phyloP scores from a whole-genome alignment of 92 coral and sea anemone species.

The Phenganax marumi region DNA sequence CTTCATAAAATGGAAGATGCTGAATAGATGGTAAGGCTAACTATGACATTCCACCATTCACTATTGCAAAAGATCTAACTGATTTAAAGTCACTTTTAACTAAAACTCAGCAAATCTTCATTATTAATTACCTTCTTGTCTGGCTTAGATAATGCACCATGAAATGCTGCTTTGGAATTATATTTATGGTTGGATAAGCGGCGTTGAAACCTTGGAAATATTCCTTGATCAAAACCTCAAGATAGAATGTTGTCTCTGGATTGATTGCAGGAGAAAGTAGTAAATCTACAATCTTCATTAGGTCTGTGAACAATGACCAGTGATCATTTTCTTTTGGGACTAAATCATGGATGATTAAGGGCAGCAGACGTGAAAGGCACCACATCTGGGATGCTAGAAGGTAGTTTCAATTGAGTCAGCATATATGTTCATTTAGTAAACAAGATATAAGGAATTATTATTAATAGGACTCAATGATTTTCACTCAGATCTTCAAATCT shows the following conservation, averaged over 20 bases:
- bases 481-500: no score
- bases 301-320: conserved; percentile 34
- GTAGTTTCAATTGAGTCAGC: neutral
- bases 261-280: conserved; percentile 37
- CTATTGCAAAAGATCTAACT: no score
- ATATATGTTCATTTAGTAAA: neutral
- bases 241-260: conserved; percentile 27
- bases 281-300: conserved; percentile 52
- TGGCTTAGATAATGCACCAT: conserved; percentile 56
- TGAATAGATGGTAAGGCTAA: no score
- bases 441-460: no score
- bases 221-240: conserved; percentile 32
- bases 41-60: no score
- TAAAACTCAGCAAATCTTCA: no score
- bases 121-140: conserved; percentile 25
- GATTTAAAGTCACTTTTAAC: no score
- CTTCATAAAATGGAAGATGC: no score
- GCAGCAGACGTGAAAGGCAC: conserved; percentile 44
- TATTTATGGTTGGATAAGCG: conserved; percentile 30
- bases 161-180: conserved; percentile 55
- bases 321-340: conserved; percentile 28
- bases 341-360: conserved; percentile 29
- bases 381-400: conserved; percentile 45
- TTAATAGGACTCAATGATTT: no score
- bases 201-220: conserved; percentile 34